These are phyloP conservation scores for Hystrix cristata DNA, from an alignment of 2,113 vertebrate species.

Conservation along the genomic window DNA sequence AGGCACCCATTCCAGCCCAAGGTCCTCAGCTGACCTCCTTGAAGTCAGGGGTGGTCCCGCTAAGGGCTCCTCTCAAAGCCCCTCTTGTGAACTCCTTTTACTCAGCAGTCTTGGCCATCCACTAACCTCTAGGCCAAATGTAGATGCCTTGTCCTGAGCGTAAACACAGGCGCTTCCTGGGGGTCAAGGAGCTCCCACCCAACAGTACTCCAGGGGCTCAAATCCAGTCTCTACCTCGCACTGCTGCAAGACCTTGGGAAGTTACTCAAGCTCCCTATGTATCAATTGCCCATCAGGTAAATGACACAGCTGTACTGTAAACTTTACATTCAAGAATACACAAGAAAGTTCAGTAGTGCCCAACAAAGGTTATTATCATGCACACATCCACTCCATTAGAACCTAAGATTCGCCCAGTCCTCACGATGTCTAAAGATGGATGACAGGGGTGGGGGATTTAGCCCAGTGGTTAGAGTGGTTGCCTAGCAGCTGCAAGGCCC, in stretches of 20 bases:
- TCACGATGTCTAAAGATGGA: neutral
- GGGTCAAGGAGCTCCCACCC: neutral
- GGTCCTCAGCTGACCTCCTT: neutral
- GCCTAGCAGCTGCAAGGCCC: no score
- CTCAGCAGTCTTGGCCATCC: neutral
- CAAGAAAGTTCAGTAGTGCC: neutral
- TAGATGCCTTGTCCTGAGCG: neutral
- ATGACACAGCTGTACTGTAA: neutral
- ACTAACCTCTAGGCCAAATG: neutral
- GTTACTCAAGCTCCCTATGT: neutral
- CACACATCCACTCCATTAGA: neutral
- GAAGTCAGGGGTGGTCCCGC: neutral
- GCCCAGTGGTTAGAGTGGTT: no score
- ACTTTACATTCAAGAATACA: neutral
- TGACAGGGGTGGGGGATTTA: no score
- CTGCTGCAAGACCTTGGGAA: neutral
- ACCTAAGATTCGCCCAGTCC: neutral
- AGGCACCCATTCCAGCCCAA: neutral
- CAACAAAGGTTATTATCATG: neutral
- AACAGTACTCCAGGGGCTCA: neutral
- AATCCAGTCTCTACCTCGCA: neutral
- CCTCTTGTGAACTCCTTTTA: neutral
- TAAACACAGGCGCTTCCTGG: neutral
- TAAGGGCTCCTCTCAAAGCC: accelerated
- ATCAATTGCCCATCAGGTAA: neutral